Evolutionary conservation across 2,113 vertebrate species (phyloP).

Genomic region (Gnathonemus echidnorhynchus): DNA sequence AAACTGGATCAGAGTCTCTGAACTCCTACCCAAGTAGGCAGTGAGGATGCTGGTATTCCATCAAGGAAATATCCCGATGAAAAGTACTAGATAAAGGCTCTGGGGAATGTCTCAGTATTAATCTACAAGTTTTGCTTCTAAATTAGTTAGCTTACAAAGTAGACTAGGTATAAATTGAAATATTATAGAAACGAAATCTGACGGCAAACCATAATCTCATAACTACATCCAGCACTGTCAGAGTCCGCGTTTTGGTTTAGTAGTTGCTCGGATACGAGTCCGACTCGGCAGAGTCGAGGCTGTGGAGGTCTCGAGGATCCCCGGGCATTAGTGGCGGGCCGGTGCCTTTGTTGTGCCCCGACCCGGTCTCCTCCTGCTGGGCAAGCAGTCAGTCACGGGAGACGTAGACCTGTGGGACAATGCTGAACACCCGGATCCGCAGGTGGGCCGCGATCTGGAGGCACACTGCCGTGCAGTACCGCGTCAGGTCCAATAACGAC

Average conservation of each 20-base stretch:
- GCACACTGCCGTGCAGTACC: slow-evolving; percentile 83
- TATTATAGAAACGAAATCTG: neutral
- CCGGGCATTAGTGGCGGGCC: slow-evolving; percentile 50
- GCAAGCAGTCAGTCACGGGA: slow-evolving; percentile 81
- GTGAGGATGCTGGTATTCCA: neutral
- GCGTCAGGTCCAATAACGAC: slow-evolving; percentile 79
- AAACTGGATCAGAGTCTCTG: neutral
- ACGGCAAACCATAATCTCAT: neutral
- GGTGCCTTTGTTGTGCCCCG: slow-evolving; percentile 52
- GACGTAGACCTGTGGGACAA: slow-evolving; percentile 68
- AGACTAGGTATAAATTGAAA: neutral
- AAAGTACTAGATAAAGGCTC: neutral
- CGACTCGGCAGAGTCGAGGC: slow-evolving; percentile 43
- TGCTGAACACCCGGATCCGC: slow-evolving; percentile 88
- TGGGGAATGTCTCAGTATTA: neutral
- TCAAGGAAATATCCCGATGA: neutral
- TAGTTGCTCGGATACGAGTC: slow-evolving; percentile 43
- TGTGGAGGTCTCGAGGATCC: slow-evolving; percentile 48
- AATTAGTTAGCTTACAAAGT: neutral
- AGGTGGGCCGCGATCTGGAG: slow-evolving; percentile 90
- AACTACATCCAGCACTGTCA: neutral
- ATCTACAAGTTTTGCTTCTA: neutral
- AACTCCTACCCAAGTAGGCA: neutral
- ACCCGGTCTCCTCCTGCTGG: slow-evolving; percentile 74
- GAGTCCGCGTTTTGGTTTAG: slow-evolving; percentile 32